These are phyloP conservation scores for Momotus momota DNA, from an alignment of 2,797 vertebrate genomes.

Conservation along the genomic window DNA sequence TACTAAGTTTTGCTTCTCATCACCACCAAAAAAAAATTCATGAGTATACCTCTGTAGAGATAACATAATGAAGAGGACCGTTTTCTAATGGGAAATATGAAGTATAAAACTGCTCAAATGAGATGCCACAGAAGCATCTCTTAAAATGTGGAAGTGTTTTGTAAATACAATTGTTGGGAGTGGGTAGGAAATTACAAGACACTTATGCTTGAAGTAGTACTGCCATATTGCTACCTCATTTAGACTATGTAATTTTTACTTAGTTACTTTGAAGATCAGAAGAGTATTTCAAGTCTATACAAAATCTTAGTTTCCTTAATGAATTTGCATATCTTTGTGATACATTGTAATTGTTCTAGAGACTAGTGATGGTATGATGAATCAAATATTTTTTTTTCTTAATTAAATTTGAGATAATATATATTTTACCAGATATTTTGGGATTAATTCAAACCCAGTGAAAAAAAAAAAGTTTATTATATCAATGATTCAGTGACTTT, in stretches of 20 bases:
- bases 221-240: not conserved
- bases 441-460: not conserved
- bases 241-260: not conserved
- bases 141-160: not conserved
- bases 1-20: not conserved
- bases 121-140: not conserved
- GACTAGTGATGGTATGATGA: not conserved
- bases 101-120: not conserved
- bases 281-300: not conserved
- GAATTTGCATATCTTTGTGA: not conserved
- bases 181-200: accelerated
- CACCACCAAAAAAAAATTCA: not conserved
- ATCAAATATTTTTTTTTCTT: not conserved
- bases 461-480: not conserved
- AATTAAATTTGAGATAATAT: not conserved
- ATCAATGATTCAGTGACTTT: not conserved
- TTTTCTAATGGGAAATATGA: not conserved
- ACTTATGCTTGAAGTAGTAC: not conserved
- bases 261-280: not conserved
- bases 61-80: not conserved
- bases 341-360: not conserved
- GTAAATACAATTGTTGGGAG: not conserved
- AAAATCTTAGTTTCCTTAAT: not conserved
- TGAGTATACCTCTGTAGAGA: not conserved
- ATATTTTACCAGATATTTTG: not conserved